Evolutionary conservation across 2,888 invertebrate species (phyloP).

Genomic region (Stramonita haemastoma): DNA sequence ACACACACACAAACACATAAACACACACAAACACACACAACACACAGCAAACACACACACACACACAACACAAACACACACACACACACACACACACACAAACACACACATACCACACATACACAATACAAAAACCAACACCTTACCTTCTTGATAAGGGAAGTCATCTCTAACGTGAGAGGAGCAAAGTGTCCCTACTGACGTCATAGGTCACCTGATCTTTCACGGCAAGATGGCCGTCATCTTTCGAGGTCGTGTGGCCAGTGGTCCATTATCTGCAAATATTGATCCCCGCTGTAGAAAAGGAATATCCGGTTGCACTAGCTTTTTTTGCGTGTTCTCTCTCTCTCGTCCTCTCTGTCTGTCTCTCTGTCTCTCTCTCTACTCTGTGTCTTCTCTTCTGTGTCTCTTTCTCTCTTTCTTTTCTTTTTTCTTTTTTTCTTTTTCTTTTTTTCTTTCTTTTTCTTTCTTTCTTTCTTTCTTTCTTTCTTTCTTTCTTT

Average conservation of each 20-base stretch:
- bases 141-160: slow-evolving; percentile 1
- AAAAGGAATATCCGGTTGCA: too few relatives aligned
- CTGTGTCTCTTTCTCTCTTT: not conserved
- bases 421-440: not conserved
- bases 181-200: not conserved
- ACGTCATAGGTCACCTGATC: slow-evolving; percentile 24
- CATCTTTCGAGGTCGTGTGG: not conserved
- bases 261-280: not conserved
- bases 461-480: slow-evolving; percentile 14
- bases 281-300: not conserved
- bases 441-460: slow-evolving; percentile 1
- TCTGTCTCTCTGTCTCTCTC: not conserved
- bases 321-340: not conserved
- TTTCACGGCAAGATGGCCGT: not conserved
- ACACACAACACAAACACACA: too few relatives aligned
- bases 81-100: too few relatives aligned
- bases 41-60: too few relatives aligned
- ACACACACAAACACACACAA: too few relatives aligned
- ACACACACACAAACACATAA: too few relatives aligned
- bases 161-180: not conserved
- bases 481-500: slow-evolving; percentile 17
- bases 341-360: not conserved
- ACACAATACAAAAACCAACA: not conserved
- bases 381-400: not conserved
- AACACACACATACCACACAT: not conserved